Percentiles rank a stretch among this genome's conserved stretches.
phyloP scores from a whole-genome alignment of 2,888 invertebrate species.

The Tiphia femorata region DNA sequence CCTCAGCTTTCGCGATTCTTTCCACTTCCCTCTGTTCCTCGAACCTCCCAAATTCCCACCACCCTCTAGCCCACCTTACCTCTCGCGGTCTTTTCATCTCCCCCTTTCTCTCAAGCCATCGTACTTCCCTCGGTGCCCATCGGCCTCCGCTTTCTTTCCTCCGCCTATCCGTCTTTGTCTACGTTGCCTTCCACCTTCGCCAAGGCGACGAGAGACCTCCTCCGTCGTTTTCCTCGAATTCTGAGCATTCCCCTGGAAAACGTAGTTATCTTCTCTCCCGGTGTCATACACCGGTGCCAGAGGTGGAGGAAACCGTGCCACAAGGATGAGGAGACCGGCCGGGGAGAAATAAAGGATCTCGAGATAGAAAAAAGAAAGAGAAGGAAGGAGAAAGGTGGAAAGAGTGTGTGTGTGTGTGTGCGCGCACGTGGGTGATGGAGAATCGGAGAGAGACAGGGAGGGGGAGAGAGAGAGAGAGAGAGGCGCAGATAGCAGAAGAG shows the following conservation, averaged over 20 bases:
- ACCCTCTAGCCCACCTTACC: conserved; percentile 22
- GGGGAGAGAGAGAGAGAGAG: conserved; percentile 18
- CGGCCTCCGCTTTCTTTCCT: conserved; percentile 15
- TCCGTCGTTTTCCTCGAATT: conserved; percentile 37
- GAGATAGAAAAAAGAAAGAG: conserved; percentile 1
- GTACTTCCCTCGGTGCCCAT: too few species aligned
- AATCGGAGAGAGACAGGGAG: too few species aligned
- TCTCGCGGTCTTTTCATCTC: too few species aligned
- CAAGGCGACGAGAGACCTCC: conserved; percentile 15
- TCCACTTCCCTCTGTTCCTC: neutral
- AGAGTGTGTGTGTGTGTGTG: too few species aligned
- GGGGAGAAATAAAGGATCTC: conserved; percentile 24
- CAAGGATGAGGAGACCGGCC: too few species aligned
- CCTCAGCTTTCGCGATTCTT: too few species aligned
- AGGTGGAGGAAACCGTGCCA: too few species aligned
- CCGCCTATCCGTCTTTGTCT: conserved; percentile 1
- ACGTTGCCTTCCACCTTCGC: neutral
- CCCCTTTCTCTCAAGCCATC: too few species aligned
- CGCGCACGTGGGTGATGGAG: too few species aligned
- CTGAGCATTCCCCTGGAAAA: conserved; percentile 44
- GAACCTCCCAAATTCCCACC: too few species aligned
- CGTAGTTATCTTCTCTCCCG: conserved; percentile 44
- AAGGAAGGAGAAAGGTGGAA: neutral
- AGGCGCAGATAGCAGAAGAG: conserved; percentile 1
- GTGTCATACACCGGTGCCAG: conserved; percentile 24